These are phyloP conservation scores for Micrasema longulum DNA, from an alignment of 1,140 invertebrate genomes.

Conservation along the genomic window DNA sequence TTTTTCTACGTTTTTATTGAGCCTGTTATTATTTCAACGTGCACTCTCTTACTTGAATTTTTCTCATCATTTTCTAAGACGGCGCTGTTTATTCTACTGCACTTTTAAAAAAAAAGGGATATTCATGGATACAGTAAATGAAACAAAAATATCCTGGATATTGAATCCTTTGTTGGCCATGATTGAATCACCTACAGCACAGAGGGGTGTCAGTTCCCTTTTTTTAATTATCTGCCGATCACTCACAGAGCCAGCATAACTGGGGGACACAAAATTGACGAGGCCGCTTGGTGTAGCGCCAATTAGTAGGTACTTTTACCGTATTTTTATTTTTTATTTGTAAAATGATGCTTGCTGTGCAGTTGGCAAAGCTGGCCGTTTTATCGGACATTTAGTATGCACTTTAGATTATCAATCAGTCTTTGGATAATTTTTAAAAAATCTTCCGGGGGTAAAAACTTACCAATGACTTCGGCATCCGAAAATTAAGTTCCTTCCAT, in stretches of 20 bases:
- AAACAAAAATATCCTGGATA: neutral
- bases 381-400: neutral
- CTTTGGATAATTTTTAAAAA: neutral
- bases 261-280: neutral
- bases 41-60: neutral
- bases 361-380: neutral
- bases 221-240: neutral
- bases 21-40: neutral
- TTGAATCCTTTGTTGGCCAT: slow-evolving; percentile 1
- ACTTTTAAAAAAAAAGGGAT: neutral
- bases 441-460: too few relatives aligned
- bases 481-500: too few relatives aligned
- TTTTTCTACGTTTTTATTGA: neutral
- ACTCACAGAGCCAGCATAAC: neutral
- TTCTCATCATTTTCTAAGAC: slow-evolving; percentile 1
- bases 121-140: neutral
- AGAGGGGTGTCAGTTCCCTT: too few relatives aligned
- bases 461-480: too few relatives aligned
- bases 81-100: neutral
- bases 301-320: neutral
- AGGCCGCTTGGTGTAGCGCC: slow-evolving; percentile 1
- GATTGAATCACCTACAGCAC: too few relatives aligned
- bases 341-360: neutral
- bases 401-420: neutral
- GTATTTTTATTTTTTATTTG: slow-evolving; percentile 2